Conservation (phyloP, 2,888 invertebrate genomes). For the Chloroclysta siterata region DNA sequence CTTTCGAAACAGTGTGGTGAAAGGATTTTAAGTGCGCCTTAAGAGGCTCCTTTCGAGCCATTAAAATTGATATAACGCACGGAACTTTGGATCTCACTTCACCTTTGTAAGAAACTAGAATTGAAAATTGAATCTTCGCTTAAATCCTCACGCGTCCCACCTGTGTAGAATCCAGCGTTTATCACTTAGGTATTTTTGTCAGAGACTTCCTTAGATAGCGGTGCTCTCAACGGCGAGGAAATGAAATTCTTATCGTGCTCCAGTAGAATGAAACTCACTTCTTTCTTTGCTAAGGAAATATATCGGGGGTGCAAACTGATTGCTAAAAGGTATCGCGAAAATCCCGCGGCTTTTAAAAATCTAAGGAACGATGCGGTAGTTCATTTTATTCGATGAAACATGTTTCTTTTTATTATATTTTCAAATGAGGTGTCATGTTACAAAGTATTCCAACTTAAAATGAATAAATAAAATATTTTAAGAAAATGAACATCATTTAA, state of each 20-base stretch:
- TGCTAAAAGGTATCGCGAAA: conserved; percentile 70
- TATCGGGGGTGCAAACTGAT: conserved; percentile 74
- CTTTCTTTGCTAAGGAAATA: conserved; percentile 80
- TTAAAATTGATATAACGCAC: too few species aligned
- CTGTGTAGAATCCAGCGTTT: conserved; percentile 76
- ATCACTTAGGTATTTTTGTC: conserved; percentile 83
- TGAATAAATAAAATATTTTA: background rate
- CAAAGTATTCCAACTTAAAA: background rate
- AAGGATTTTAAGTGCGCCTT: too few species aligned
- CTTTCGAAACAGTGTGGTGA: too few species aligned
- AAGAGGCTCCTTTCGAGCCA: too few species aligned
- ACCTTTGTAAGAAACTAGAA: too few species aligned
- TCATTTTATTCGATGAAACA: conserved; percentile 3
- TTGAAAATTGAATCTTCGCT: conserved; percentile 5
- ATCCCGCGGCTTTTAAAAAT: conserved; percentile 62
- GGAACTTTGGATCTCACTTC: too few species aligned
- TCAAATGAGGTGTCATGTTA: background rate
- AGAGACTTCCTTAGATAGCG: conserved; percentile 80
- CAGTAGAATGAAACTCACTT: conserved; percentile 76
- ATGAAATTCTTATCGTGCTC: conserved; percentile 85
- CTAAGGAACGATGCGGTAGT: conserved; percentile 33
- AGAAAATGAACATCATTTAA: too few species aligned
- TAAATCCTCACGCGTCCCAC: conserved; percentile 48
- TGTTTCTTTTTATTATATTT: background rate
- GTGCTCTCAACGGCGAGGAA: conserved; percentile 77